A percentile compares a stretch with the other conserved stretches of the same genome.
phyloP scores from a whole-genome alignment of 1,140 invertebrate species.

The Elymnias hypermnestra region DNA sequence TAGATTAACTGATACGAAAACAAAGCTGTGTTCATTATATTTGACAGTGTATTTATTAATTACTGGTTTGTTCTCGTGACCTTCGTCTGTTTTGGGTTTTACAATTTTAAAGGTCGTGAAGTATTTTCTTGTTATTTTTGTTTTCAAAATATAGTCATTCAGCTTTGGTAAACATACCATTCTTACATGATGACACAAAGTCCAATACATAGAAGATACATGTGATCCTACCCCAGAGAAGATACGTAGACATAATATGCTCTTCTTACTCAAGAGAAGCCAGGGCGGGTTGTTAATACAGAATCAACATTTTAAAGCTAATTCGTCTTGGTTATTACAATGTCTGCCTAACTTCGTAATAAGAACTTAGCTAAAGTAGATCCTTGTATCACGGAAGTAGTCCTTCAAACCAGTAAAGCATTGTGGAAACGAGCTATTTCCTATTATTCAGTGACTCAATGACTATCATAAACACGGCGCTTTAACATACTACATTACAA shows the following conservation, averaged over 20 bases:
- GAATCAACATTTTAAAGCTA: too few species aligned
- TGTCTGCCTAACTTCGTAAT: too few species aligned
- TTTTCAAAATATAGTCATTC: too few species aligned
- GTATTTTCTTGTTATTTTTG: too few species aligned
- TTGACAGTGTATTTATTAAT: background rate
- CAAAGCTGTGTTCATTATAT: background rate
- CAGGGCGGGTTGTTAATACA: too few species aligned
- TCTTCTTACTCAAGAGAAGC: too few species aligned
- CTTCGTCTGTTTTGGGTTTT: background rate
- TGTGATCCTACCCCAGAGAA: too few species aligned
- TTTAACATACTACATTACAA: background rate
- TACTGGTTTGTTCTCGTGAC: background rate
- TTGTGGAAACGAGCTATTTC: constrained; percentile 25
- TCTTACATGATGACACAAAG: too few species aligned
- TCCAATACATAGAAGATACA: too few species aligned
- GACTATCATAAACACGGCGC: constrained; percentile 22
- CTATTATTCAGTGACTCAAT: constrained; percentile 26
- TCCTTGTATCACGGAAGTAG: constrained; percentile 17
- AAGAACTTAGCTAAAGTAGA: background rate
- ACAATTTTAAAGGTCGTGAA: too few species aligned
- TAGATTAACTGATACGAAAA: constrained; percentile 8
- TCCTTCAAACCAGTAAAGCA: constrained; percentile 25
- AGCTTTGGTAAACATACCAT: too few species aligned
- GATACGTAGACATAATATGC: too few species aligned
- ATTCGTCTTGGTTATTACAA: background rate